These are phyloP conservation scores for Pantherophis vulpinus DNA, from an alignment of 2,797 vertebrate species.

Conservation along the genomic window DNA sequence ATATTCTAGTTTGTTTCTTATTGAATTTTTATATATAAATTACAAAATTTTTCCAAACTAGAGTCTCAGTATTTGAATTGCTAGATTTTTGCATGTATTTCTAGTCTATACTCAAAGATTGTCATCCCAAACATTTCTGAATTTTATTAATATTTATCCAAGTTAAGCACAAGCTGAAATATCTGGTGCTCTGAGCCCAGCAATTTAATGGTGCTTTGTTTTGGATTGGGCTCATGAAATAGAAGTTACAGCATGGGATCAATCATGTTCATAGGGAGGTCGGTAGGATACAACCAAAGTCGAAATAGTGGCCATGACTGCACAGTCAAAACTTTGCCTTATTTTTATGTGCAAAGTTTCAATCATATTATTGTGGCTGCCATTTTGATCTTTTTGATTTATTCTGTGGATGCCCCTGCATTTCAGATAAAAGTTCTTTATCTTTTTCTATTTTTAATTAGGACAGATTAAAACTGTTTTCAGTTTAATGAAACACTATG, in stretches of 20 bases:
- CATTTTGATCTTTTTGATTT: background rate
- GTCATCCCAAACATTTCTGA: background rate
- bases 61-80: slow-evolving; percentile 59
- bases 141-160: background rate
- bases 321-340: background rate
- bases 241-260: background rate
- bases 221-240: background rate
- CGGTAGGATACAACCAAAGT: background rate
- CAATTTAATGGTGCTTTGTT: background rate
- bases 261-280: background rate
- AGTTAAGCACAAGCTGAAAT: background rate
- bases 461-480: background rate
- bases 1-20: slow-evolving; percentile 80
- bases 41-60: slow-evolving; percentile 74
- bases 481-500: background rate
- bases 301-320: background rate
- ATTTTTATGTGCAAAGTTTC: background rate
- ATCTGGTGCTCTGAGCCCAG: background rate
- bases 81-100: slow-evolving; percentile 2
- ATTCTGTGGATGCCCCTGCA: background rate
- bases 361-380: background rate
- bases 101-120: background rate
- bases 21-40: slow-evolving; percentile 80
- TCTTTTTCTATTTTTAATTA: background rate
- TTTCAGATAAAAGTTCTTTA: background rate